Evolutionary conservation across 2,888 invertebrate species (phyloP).

Genomic region (Myathropa florea): DNA sequence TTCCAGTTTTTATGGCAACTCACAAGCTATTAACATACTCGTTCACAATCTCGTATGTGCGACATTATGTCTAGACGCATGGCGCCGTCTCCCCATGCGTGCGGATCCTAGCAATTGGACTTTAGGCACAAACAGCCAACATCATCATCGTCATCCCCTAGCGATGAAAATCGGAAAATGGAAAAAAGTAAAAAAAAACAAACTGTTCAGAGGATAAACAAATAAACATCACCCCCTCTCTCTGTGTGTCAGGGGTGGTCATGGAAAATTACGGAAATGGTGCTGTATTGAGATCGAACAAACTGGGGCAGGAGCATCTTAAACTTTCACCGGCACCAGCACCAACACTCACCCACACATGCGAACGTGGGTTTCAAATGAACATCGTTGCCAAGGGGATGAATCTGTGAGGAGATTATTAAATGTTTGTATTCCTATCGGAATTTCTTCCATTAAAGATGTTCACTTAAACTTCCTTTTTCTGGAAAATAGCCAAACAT

Average conservation of each 20-base stretch:
- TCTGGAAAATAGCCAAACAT: not conserved
- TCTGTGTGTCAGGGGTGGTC: not conserved
- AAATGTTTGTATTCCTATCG: conserved; percentile 30
- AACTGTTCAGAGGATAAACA: conserved; percentile 37
- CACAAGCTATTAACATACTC: conserved; percentile 48
- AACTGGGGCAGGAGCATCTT: not conserved
- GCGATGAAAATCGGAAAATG: conserved; percentile 33
- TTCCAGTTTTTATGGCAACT: conserved; percentile 16
- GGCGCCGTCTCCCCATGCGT: conserved; percentile 72
- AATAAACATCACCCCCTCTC: conserved; percentile 34
- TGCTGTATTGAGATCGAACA: not conserved
- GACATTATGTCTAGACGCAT: conserved; percentile 75
- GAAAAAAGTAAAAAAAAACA: conserved; percentile 15
- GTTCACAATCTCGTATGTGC: conserved; percentile 48
- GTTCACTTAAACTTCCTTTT: not conserved
- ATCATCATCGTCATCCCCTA: conserved; percentile 9
- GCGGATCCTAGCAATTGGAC: conserved; percentile 33
- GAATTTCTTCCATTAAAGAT: not conserved
- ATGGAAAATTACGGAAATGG: not conserved
- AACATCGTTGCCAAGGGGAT: conserved; percentile 13
- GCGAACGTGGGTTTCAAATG: no score
- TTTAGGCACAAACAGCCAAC: conserved; percentile 48
- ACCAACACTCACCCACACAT: not conserved
- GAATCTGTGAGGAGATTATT: conserved; percentile 21
- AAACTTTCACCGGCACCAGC: not conserved